Evolutionary conservation across 2,797 vertebrate species (phyloP).

Genomic region (Rhynchotus rufescens): DNA sequence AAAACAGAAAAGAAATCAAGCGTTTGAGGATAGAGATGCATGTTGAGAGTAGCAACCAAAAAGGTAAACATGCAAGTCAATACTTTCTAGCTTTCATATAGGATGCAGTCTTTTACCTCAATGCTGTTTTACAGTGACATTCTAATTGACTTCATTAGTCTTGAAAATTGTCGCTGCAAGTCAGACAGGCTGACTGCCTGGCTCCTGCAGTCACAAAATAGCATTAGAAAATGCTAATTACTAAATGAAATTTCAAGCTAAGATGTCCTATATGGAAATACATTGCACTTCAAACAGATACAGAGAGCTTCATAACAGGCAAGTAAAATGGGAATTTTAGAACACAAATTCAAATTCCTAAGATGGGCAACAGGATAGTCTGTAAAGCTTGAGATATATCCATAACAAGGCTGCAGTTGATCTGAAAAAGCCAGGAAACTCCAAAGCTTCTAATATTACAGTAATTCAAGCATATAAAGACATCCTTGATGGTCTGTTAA

Average conservation of each 20-base stretch:
- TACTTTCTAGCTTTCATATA: conserved; percentile 65
- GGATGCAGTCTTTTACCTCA: conserved; percentile 55
- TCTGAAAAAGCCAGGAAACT: not conserved
- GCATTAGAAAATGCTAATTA: conserved; percentile 76
- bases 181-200: conserved; percentile 75
- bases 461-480: not conserved
- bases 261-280: conserved; percentile 56
- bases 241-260: conserved; percentile 76
- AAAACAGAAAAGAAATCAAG: not conserved
- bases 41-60: not conserved
- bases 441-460: not conserved
- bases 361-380: not conserved
- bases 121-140: conserved; percentile 66
- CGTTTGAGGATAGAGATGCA: not conserved
- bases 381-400: not conserved
- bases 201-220: conserved; percentile 72
- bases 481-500: not conserved
- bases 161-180: conserved; percentile 75
- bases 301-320: not conserved
- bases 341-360: not conserved
- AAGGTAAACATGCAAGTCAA: conserved; percentile 58
- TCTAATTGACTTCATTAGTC: conserved; percentile 75
- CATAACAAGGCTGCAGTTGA: not conserved
- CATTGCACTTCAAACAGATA: conserved; percentile 16
- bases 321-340: not conserved